These are phyloP conservation scores for Calliphora vicina DNA, from an alignment of 1,140 invertebrate genomes.

Conservation along the genomic window DNA sequence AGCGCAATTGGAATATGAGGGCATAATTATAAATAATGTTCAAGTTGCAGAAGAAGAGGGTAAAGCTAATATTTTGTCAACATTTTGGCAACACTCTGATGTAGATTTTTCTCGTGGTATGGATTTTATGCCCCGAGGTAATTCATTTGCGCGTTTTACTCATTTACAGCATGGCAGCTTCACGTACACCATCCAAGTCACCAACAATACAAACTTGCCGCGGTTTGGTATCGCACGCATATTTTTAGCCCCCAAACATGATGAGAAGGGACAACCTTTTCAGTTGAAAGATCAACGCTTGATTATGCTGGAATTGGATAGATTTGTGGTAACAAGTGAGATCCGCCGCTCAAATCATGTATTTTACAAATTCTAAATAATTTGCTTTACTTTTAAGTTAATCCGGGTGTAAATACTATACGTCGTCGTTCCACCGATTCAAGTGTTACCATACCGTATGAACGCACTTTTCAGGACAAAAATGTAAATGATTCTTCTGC, in stretches of 20 bases:
- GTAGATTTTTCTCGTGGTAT: slow-evolving; percentile 79
- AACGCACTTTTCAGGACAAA: slow-evolving; percentile 71
- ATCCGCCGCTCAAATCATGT: background rate
- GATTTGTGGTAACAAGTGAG: background rate
- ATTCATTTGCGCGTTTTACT: slow-evolving; percentile 68
- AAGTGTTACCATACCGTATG: slow-evolving; percentile 72
- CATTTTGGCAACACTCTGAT: slow-evolving; percentile 78
- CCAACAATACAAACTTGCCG: slow-evolving; percentile 52
- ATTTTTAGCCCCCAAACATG: slow-evolving; percentile 68
- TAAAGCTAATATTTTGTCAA: slow-evolving; percentile 68
- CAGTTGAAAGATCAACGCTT: slow-evolving; percentile 65
- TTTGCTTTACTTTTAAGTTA: slow-evolving; percentile 61
- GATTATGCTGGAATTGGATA: slow-evolving; percentile 70
- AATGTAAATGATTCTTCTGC: slow-evolving; percentile 53
- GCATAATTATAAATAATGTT: slow-evolving; percentile 68
- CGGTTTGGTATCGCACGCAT: slow-evolving; percentile 68
- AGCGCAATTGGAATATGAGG: slow-evolving; percentile 69
- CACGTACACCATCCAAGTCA: slow-evolving; percentile 66
- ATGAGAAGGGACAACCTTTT: slow-evolving; percentile 66
- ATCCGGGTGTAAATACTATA: slow-evolving; percentile 68
- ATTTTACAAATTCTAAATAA: background rate
- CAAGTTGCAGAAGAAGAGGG: slow-evolving; percentile 65
- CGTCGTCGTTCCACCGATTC: slow-evolving; percentile 68
- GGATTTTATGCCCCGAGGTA: slow-evolving; percentile 71
- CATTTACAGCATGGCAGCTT: slow-evolving; percentile 74